Evolutionary conservation across 2,888 invertebrate genomes (phyloP).

Genomic region (Ormyrus pomaceus): DNA sequence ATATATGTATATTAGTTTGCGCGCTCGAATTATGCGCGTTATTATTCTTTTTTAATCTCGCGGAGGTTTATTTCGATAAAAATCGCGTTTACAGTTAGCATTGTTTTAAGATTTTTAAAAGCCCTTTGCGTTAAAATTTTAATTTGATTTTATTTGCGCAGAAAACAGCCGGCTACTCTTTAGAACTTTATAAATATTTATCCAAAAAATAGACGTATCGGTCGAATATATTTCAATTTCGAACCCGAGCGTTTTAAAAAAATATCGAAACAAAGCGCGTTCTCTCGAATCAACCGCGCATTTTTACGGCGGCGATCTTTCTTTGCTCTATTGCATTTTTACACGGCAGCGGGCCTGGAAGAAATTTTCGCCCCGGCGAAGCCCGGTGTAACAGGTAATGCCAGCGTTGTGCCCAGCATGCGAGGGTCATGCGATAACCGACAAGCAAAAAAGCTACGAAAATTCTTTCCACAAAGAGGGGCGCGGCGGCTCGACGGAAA

Average conservation of each 20-base stretch:
- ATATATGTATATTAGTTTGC: constrained; percentile 24
- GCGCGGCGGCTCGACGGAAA: neutral
- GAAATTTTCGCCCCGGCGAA: neutral
- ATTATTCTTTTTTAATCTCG: too few species aligned
- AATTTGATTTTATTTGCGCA: too few species aligned
- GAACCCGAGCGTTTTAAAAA: neutral
- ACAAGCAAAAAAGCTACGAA: constrained; percentile 9
- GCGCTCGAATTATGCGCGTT: neutral
- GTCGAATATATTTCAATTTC: too few species aligned
- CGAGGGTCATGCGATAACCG: constrained; percentile 2
- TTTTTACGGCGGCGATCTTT: too few species aligned
- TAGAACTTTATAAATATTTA: too few species aligned
- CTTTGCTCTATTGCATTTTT: too few species aligned
- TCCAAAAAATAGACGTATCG: too few species aligned
- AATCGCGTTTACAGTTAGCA: too few species aligned
- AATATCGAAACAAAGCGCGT: neutral
- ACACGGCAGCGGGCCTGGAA: neutral
- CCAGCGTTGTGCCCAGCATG: neutral
- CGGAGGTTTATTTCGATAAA: too few species aligned
- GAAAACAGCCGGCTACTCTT: too few species aligned
- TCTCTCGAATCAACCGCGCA: too few species aligned
- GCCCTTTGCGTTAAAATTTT: too few species aligned
- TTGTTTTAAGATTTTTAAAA: neutral
- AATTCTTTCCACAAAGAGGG: constrained; percentile 1
- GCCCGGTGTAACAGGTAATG: neutral